These are phyloP conservation scores for Melipona beecheii DNA, from an alignment of 2,888 invertebrate species.

Conservation along the genomic window DNA sequence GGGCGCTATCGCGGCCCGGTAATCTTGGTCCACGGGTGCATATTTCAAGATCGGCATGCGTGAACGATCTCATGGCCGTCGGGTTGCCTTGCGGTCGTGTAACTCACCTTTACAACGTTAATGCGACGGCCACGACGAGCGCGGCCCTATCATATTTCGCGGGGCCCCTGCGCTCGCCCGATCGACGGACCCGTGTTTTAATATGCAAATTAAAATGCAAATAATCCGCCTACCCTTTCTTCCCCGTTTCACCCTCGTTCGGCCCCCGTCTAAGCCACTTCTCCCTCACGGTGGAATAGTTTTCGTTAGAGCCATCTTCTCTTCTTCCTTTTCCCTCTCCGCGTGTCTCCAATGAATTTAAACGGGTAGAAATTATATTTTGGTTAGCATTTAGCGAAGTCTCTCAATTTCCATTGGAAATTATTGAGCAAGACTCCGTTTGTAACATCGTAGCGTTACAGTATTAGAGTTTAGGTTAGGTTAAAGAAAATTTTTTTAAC, in stretches of 20 bases:
- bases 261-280: constrained; percentile 39
- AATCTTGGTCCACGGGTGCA: constrained; percentile 81
- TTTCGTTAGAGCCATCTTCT: neutral
- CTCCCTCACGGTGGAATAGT: constrained; percentile 34
- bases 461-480: too few species aligned
- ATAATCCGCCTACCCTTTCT: constrained; percentile 72
- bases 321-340: neutral
- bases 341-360: too few species aligned
- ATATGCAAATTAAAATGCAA: constrained; percentile 83
- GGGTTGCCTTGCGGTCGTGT: constrained; percentile 83
- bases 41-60: constrained; percentile 84
- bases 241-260: constrained; percentile 12
- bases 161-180: constrained; percentile 68
- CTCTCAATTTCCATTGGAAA: too few species aligned
- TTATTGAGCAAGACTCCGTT: too few species aligned
- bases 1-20: constrained; percentile 74
- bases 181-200: constrained; percentile 80
- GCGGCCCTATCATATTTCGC: constrained; percentile 79
- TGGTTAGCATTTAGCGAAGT: too few species aligned
- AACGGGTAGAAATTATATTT: too few species aligned
- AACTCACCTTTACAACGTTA: constrained; percentile 82
- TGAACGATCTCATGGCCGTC: constrained; percentile 83
- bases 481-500: too few species aligned
- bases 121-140: constrained; percentile 77
- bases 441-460: too few species aligned